A percentile compares a stretch with the other conserved stretches of the same genome.
phyloP scores from a whole-genome alignment of 2,797 vertebrate species.

The Hemibagrus guttatus region DNA sequence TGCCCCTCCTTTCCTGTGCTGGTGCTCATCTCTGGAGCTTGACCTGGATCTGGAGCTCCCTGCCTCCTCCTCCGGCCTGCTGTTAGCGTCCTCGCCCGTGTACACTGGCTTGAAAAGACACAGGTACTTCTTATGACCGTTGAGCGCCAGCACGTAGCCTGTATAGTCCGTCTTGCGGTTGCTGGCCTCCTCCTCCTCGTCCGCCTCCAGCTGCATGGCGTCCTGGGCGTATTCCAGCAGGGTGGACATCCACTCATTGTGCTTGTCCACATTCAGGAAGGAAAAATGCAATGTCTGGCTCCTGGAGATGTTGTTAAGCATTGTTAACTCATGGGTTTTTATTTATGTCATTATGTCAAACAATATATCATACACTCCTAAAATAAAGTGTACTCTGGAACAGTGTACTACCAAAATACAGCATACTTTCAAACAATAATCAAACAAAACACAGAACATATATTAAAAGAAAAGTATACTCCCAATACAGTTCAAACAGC shows the following conservation, averaged over 20 bases:
- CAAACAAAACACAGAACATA: not conserved
- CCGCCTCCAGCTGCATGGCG: slow-evolving; percentile 82
- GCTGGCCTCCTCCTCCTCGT: slow-evolving; percentile 84
- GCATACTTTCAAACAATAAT: not conserved
- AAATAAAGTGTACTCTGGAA: not conserved
- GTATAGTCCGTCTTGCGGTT: slow-evolving; percentile 83
- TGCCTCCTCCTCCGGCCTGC: slow-evolving; percentile 77
- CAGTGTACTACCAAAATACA: not conserved
- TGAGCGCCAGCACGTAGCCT: slow-evolving; percentile 92
- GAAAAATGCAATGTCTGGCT: slow-evolving; percentile 94
- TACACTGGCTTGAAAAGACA: slow-evolving; percentile 92
- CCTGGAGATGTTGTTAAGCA: slow-evolving; percentile 64
- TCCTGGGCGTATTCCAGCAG: slow-evolving; percentile 90
- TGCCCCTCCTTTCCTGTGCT: slow-evolving; percentile 70
- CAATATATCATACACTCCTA: not conserved
- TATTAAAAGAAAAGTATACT: not conserved
- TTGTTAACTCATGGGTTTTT: not conserved
- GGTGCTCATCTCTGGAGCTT: slow-evolving; percentile 69
- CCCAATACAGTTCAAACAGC: not conserved
- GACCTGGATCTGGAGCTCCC: slow-evolving; percentile 61
- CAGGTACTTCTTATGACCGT: slow-evolving; percentile 96
- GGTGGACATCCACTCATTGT: slow-evolving; percentile 89
- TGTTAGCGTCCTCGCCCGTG: slow-evolving; percentile 74
- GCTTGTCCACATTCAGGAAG: slow-evolving; percentile 96
- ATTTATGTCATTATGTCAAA: not conserved